Base-by-base conservation (phyloP, 2,113 vertebrate genomes). In the Psittacula cyanocephala region DNA sequence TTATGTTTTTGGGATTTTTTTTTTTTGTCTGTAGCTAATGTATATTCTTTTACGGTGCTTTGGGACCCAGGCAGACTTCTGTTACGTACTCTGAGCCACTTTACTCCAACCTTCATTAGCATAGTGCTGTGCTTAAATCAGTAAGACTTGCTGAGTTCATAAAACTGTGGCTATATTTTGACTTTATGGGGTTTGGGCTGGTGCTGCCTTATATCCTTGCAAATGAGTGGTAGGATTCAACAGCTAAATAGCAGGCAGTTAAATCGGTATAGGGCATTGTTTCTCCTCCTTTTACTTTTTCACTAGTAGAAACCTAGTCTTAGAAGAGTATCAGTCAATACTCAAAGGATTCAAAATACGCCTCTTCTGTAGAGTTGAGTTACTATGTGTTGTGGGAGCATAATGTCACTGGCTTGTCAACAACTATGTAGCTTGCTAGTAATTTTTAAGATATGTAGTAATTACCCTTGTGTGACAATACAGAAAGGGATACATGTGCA, bases 401-500 rank as follows among this genome's bases (percentile, higher is more conserved):
- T 74, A 37, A 41, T 8, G 5, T 57, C 55, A 41, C 18, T 70
- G 89, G 46, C 18, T 77, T 86, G 18, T 59, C 17, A 92, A 25
- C 3, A 59, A 3, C 24, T 18, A 2, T 47, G 25, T 43, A 53
- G n/a, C 46, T 83, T 68, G 11, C n/a, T 72, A 52, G 44, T 63
- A 63, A 52, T 69, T 88, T 81, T 43, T 35, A 77, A 91, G 35
- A 4, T 76, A 20, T 1, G 5, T 50, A 60, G 16, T 90, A 35
- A 65, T 57, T 53, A 17, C 19, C 8, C 23, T 57, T 55, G 7
- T 57, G 24, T 76, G 46, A 29, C 19, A 44, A 14, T 33, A 29
- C 2, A 2, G 41, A 74, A 43, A 52, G 62, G 47, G 59, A 5
- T 57, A 39, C 0, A 0, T 52, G 4, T 63, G 31, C 0, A 1